Base-by-base conservation (phyloP, 37 sponge, comb jelly and placozoan genomes). In the Corticium candelabrum region DNA sequence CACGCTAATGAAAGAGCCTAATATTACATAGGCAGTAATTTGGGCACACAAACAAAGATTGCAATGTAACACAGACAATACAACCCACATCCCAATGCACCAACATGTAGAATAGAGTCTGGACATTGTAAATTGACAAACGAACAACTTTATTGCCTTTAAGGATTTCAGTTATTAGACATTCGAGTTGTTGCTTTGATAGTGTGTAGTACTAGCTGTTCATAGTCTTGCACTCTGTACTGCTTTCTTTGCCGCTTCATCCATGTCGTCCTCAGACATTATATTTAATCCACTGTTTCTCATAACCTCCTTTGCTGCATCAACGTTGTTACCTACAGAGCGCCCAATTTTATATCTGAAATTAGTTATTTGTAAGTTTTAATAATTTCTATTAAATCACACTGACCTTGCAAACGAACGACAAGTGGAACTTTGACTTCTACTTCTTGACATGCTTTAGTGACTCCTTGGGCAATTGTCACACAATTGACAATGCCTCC, bases 401-500 rank as follows among this genome's bases (percentile, higher is more conserved):
- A 77, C 82, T 67, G 70, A 80, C 99, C 99, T 85, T 94, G 89
- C 78, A 97, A 68, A n/a, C 99, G 82, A 34, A 91, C 99, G 0
- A 97, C 87, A 2, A 97, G 80, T 21, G 99, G 99, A 15, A 97
- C 3, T 56, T 82, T 68, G 41, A 97, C 72, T 2, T 81, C 69
- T n/a, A 87, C 84, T 72, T 91, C 84, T 39, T 83, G 86, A 68
- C 92, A 89, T 11, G 99, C 99, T 2, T 30, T 71, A n/a, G 87
- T 87, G 39, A 97, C 88, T 1, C 99, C 99, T 77, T 77, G 89
- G 33, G 99, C 94, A 56, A 97, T 97, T 34, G 88, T 91, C 40
- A 76, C 82, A 82, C 99, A 97, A 82, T 94, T 82, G 57, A 97
- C 99, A 37, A 97, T 97, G 2, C 99, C 99, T 0, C 99, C 99